Percentiles rank a stretch among this genome's conserved stretches.
Conservation (phyloP, 2,113 vertebrate species). For the Calidris pugnax region DNA sequence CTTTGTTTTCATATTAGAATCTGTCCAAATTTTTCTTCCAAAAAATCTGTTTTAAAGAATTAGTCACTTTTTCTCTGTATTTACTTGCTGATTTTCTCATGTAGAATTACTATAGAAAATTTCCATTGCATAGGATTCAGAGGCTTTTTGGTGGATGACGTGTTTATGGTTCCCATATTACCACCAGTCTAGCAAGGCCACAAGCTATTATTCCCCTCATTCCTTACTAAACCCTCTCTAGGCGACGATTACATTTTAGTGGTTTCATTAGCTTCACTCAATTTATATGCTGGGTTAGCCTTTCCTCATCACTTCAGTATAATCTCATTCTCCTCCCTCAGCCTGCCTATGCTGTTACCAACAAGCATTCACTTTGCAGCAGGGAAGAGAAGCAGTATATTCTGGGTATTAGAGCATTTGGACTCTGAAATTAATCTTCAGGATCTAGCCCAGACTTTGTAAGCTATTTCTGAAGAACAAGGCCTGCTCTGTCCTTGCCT, state of each 20-base stretch:
- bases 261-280: not conserved
- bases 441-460: not conserved
- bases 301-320: not conserved
- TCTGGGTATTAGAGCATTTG: not conserved
- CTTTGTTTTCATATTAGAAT: not conserved
- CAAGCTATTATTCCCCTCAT: not conserved
- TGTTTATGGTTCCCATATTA: not conserved
- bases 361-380: not conserved
- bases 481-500: not conserved
- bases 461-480: not conserved
- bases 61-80: not conserved
- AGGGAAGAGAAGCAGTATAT: not conserved
- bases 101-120: not conserved
- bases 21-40: not conserved
- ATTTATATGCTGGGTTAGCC: not conserved
- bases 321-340: not conserved
- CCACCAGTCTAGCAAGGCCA: not conserved
- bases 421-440: not conserved
- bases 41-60: not conserved
- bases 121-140: fast-evolving
- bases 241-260: not conserved
- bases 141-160: not conserved
- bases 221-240: not conserved
- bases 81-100: not conserved
- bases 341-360: not conserved